Base-by-base conservation (phyloP, 2,888 invertebrate genomes). In the Cloeon dipterum region DNA sequence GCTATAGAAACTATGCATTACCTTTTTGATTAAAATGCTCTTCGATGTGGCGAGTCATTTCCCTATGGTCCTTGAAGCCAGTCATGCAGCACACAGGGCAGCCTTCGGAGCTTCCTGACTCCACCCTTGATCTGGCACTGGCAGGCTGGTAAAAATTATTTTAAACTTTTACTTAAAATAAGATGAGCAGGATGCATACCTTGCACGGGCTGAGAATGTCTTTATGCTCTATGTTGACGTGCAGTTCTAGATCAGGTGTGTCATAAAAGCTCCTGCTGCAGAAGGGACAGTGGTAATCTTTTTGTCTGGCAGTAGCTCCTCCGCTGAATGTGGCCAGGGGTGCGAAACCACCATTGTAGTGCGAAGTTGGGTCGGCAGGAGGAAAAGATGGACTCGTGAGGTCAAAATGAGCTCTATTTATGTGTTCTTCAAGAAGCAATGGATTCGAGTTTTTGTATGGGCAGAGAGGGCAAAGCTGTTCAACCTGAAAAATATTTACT, bases 391-490 rank as follows among this genome's bases (percentile, higher is more conserved):
- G 79, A 32, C 77, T 78, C 5, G 75, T 78, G 29, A 77, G 60
- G 55, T 81, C 79, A 57, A 83, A 81, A 55, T 82, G 82, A 43
- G 75, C 73, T 36, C 81, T 66, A 54, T 83, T 82, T 51, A 82
- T 75, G 54, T 83, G 83, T 53, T 81, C 79, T 51, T 82, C 78
- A 43, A 82, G 58, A 48, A 71, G 69, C 42, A 66, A 60, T 2
- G 78, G 74, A 56, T 73, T 75, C 52, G 70, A 67, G 50, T 76
- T 76, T 41, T 65, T 70, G 50, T 74, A 77, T 47, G 71, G 71
- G 56, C 82, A 82, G 55, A 82, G 64, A 33, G 78, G 74, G 55
- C 82, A 82, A 61, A 75, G 58, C 17, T 62, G 61, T 43, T 34
- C 26, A 20, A 32, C 20, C 4, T 38, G n/a, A n/a, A n/a, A n/a